Base-by-base conservation (phyloP, 2,888 invertebrate genomes). In the Amblyteles armatorius region DNA sequence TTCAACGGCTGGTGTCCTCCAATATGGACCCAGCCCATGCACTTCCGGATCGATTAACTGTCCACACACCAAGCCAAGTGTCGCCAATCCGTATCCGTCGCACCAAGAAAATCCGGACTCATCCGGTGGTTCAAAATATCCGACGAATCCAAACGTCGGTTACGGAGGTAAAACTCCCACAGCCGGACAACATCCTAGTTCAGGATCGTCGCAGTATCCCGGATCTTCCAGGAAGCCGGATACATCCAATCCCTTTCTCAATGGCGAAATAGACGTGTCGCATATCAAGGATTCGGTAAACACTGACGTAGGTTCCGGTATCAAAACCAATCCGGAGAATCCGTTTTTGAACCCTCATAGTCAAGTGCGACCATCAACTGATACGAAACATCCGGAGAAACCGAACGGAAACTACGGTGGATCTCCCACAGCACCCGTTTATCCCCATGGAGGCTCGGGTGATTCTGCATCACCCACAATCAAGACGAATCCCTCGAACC, bases 211-310 rank as follows among this genome's bases (percentile, higher is more conserved):
- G 13, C 26, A 26, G 5, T 33, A 60, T 50, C 63, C 19, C 5
- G 26, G 29, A 29, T 6, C 26, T 60, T 60, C 60, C 22, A 26
- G 60, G 29, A 72, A 60, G 1, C 78, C 73, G 13, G 36, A 40
- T 40, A 73, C 74, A n/a, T 68, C 74, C n/a, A 83, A 83, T 71
- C 83, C 83, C 6, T 83, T 83, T 40, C 79, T 83, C 26, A 83
- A 74, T 19, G 83, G 83, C 9, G 29, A 83, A 36, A 79, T 83
- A 69, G 76, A 76, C 19, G 16, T 76, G 29, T 74, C 79, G 55
- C 22, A 50, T 48, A 26, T 65, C 0, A 79, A 71, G 16, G 19
- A 60, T 52, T 40, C 74, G 44, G 13, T 50, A 16, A 44, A 16
- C 9, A 36, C 68, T 40, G 74, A 9, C 2, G 79, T n/a, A 7